These are phyloP conservation scores for Octodon degus DNA, from an alignment of 2,113 vertebrate genomes.

Conservation along the genomic window DNA sequence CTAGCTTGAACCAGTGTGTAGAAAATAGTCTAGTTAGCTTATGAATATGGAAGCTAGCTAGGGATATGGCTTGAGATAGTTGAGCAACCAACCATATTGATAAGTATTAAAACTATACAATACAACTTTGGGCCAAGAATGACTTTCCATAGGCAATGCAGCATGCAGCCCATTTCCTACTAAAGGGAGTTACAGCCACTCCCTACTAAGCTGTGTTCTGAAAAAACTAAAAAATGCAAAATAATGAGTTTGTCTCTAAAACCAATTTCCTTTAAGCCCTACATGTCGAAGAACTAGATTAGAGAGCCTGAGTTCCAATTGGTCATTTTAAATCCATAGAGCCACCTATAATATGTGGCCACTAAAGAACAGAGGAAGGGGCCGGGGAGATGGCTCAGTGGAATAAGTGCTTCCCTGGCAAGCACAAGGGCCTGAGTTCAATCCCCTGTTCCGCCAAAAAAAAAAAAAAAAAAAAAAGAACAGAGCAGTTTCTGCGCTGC, in stretches of 20 bases:
- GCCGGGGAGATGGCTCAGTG: no score
- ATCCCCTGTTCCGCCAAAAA: no score
- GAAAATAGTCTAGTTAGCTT: not conserved
- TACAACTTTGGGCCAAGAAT: not conserved
- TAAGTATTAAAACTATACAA: not conserved
- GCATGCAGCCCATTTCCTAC: not conserved
- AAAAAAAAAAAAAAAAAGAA: not conserved
- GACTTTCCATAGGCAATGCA: not conserved
- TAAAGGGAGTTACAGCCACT: not conserved
- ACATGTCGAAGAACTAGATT: not conserved
- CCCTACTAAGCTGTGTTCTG: not conserved
- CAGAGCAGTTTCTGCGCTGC: not conserved
- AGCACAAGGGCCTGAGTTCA: no score
- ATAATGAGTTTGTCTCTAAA: not conserved
- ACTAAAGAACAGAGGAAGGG: not conserved
- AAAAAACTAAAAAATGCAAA: not conserved
- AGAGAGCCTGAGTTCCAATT: not conserved
- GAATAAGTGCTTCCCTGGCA: no score
- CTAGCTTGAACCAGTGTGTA: not conserved
- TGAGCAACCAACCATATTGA: not conserved
- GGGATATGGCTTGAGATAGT: not conserved
- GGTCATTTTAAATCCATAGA: not conserved
- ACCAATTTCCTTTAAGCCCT: not conserved
- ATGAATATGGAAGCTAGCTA: not conserved
- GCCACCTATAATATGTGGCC: not conserved